phyloP scores from a whole-genome alignment of 2,888 invertebrate species.

The Tanytarsus gracilentus region DNA sequence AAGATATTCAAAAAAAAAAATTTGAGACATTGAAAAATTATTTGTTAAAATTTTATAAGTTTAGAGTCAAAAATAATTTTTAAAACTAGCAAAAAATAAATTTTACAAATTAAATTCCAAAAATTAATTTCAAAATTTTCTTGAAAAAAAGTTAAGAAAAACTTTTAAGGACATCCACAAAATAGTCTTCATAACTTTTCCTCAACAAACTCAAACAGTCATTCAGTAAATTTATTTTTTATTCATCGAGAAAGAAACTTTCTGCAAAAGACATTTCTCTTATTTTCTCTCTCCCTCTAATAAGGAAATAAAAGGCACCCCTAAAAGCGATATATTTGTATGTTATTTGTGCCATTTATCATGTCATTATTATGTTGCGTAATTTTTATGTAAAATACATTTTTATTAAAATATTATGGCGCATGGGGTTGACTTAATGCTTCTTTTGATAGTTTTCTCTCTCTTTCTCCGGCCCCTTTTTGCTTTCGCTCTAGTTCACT shows the following conservation, averaged over 20 bases:
- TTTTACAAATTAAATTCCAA: too few relatives aligned
- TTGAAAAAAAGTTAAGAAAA: too few relatives aligned
- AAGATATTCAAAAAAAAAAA: too few relatives aligned
- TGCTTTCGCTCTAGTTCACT: neutral
- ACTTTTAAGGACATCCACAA: too few relatives aligned
- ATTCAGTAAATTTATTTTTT: too few relatives aligned
- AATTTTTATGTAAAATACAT: conserved; percentile 26
- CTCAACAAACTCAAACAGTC: too few relatives aligned
- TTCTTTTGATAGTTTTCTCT: neutral
- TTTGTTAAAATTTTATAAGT: too few relatives aligned
- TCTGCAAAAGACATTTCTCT: neutral
- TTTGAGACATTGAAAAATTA: too few relatives aligned
- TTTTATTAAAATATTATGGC: conserved; percentile 18
- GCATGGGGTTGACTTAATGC: neutral
- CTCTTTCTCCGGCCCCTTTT: neutral
- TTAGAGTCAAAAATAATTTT: too few relatives aligned
- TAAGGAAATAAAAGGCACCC: neutral
- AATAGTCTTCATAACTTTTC: too few relatives aligned
- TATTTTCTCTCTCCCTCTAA: neutral
- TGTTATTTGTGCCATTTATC: conserved; percentile 17
- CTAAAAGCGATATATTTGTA: neutral
- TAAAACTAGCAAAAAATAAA: too few relatives aligned
- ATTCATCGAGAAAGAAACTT: neutral
- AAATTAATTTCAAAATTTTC: too few relatives aligned
- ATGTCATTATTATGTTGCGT: conserved; percentile 25